A percentile compares a stretch with the other conserved stretches of the same genome.
Evolutionary conservation across 2,888 invertebrate species (phyloP).

Genomic region (Apocheima hispidaria): DNA sequence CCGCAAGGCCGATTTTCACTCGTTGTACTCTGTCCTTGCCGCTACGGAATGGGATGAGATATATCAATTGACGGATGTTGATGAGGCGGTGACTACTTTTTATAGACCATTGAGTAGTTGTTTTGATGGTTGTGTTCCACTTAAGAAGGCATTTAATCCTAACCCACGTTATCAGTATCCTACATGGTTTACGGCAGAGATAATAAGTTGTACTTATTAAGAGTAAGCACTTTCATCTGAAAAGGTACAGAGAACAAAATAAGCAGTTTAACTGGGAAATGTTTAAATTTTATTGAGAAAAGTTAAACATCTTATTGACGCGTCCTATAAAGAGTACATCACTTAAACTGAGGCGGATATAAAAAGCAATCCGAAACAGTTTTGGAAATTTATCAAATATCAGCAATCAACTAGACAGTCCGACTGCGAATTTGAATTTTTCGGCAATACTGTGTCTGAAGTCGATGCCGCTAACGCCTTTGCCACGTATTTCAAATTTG

Average conservation of each 20-base stretch:
- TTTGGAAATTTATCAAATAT: not conserved
- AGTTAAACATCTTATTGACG: not conserved
- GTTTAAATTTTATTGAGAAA: not conserved
- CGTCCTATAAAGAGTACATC: no score
- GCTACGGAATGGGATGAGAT: no score
- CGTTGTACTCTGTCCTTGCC: no score
- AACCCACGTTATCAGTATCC: not conserved
- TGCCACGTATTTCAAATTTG: not conserved
- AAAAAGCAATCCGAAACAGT: not conserved
- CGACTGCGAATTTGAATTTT: no score
- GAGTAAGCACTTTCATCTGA: not conserved
- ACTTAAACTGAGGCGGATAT: no score
- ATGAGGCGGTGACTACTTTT: not conserved
- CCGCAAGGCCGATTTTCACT: no score
- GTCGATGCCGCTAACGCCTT: not conserved
- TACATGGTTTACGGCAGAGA: not conserved
- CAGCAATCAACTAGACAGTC: not conserved
- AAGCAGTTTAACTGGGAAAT: slow-evolving; percentile 1
- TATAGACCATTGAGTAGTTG: not conserved
- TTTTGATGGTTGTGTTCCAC: not conserved
- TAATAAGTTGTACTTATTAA: not conserved
- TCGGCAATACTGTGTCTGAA: not conserved
- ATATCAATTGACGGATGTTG: not conserved
- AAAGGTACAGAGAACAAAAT: not conserved
- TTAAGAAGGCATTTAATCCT: not conserved